Percentiles rank a stretch among this genome's conserved stretches.
These are phyloP conservation scores for Lepetodrilus schrolli DNA, from an alignment of 2,888 invertebrate species.

Conservation along the genomic window DNA sequence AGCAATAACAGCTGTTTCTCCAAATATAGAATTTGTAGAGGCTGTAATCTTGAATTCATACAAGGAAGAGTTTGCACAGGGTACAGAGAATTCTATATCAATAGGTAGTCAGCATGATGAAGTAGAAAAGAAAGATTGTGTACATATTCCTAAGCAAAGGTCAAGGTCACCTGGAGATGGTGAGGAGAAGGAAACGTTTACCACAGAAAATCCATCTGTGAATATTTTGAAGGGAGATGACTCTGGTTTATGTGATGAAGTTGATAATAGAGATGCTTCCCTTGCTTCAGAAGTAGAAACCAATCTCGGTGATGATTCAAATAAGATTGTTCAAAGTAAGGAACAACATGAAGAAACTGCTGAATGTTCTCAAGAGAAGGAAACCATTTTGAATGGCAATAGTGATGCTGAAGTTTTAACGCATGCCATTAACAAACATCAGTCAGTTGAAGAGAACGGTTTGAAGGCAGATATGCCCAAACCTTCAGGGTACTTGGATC, in stretches of 20 bases:
- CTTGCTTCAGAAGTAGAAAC: neutral
- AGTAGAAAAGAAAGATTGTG: neutral
- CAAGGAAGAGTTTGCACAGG: neutral
- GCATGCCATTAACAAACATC: neutral
- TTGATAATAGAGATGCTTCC: neutral
- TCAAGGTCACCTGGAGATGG: neutral
- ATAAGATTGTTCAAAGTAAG: too few relatives aligned
- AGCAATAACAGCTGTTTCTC: neutral
- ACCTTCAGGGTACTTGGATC: neutral
- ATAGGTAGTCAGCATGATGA: too few relatives aligned
- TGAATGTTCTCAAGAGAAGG: too few relatives aligned
- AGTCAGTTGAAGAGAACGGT: neutral
- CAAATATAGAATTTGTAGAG: conserved; percentile 20
- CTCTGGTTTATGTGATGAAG: neutral
- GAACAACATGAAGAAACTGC: too few relatives aligned
- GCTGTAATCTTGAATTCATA: neutral
- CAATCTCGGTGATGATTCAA: too few relatives aligned
- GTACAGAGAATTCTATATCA: too few relatives aligned
- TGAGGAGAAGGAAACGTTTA: neutral
- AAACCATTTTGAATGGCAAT: too few relatives aligned
- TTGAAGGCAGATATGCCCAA: neutral
- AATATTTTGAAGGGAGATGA: neutral
- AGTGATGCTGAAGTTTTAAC: too few relatives aligned
- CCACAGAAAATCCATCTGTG: neutral
- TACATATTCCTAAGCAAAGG: neutral